Base-by-base conservation (phyloP, 2,113 vertebrate genomes). In the Tyto alba region DNA sequence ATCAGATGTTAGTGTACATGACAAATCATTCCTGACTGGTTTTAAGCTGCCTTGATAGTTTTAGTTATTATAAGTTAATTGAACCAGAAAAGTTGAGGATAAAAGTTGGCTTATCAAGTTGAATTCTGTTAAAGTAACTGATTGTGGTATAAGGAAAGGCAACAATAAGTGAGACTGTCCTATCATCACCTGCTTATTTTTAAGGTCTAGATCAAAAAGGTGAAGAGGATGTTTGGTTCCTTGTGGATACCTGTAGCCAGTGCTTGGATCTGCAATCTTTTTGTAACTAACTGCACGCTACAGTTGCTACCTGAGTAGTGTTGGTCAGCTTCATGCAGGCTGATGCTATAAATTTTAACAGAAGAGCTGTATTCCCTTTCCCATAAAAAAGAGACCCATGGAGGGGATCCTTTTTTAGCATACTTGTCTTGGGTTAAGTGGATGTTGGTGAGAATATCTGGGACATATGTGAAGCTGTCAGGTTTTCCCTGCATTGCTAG, bases 151-250 rank as follows among this genome's bases (percentile, higher is more conserved):
- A 72, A 78, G 48, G 40, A 87, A 89, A 90, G 41, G 21, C 77
- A 92, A 93, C 67, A 95, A 67, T 85, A 73, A 81, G 43, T 86
- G 79, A 79, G 82, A 84, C 40, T 85, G 62, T 63, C 25, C 60
- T 90, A 72, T 96, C 85, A 75, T 93, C 93, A 79, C 62, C 88
- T 96, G 78, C 68, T 96, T 95, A 91, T 97, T 97, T 97, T 40
- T 95, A 83, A 78, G 75, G 67, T 21, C 43, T 77, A 26, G 53
- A 94, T 90, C 77, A 94, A 96, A 97, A 85, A 43, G 16, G 5
- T 71, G 41, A 79, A 62, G 73, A 74, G 60, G 73, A 55, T 52
- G 43, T 86, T 89, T 89, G 41, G 77, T 97, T 95, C 88, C 73
- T 50, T 15, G 6, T 81, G 74, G 66, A 27, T 96, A 71, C 30